Evolutionary conservation across 2,797 vertebrate genomes (phyloP), one percentile per base, ranked within the genome.

Genomic region (Gambelia wislizenii): DNA sequence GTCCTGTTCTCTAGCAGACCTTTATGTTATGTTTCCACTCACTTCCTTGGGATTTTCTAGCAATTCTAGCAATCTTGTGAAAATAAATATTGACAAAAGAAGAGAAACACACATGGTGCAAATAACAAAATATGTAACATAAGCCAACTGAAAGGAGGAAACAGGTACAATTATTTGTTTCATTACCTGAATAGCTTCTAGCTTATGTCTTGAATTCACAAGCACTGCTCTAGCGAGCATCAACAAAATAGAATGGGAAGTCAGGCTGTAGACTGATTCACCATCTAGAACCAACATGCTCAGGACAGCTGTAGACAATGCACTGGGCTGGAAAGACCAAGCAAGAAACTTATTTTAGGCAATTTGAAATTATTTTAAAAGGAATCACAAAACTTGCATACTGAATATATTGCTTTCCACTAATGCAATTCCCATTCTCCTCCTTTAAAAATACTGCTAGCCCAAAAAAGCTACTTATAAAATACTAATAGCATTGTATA

Each of bases 251-350:
- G 99, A 98, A 92, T 98, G 96, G 82, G 95, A 95, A 52, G 98
- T 97, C 96, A 99, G 96, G 92, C 97, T 97, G 95, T 99, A 99
- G 44, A 99, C 91, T 0, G 98, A 97, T 97, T 99, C 99, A 30
- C 98, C 99, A 84, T 99, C 99, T 93, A 99, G 95, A 92, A 98
- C 85, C 69, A 99, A 97, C 87, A 95, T 89, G 92, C 95, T 97
- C 89, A 97, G 93, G 94, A 98, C 20, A 27, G 94, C 54, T 13
- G 97, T 92, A 44, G 91, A 95, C 85, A 98, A 61, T 22, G 84
- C 77, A 92, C 95, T 95, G 36, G 94, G 77, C 97, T 98, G 94
- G 89, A 96, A 95, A 82, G 89, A 88, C 1, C 93, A 90, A 83
- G 83, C 30, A 85, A 92, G 92, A 79, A 44, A 75, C 54, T 12